Conservation (phyloP, 30 jellyfish, hydroid and myxozoan species). For the Hydractinia echinata region DNA sequence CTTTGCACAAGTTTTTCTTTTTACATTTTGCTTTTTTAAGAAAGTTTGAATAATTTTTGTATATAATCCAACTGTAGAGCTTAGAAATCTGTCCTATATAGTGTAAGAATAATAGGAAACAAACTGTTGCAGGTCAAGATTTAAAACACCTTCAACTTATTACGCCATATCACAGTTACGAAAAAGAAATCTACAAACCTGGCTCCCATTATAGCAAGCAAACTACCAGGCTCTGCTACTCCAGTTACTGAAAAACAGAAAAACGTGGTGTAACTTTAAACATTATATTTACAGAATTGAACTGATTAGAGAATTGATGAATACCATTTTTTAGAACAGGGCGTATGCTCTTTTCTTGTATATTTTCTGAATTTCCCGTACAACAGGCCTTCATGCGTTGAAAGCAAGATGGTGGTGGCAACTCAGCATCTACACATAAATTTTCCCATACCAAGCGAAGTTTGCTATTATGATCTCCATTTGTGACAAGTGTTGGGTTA, state of each 20-base stretch:
- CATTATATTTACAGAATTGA: too few species aligned
- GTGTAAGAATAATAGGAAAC: too few species aligned
- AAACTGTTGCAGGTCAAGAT: too few species aligned
- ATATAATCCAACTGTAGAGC: too few species aligned
- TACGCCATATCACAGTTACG: not conserved
- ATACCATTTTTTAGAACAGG: not conserved
- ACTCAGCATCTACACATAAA: constrained; percentile 26
- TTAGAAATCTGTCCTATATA: too few species aligned
- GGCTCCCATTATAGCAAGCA: constrained; percentile 95
- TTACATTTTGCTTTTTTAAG: too few species aligned
- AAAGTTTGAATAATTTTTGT: too few species aligned
- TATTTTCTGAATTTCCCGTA: not conserved
- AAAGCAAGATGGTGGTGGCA: constrained; percentile 28
- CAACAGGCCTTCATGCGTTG: constrained; percentile 7
- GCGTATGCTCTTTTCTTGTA: not conserved
- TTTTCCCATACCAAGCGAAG: constrained; percentile 21
- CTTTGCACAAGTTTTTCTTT: too few species aligned
- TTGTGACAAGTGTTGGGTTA: constrained; percentile 11
- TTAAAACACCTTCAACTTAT: too few species aligned
- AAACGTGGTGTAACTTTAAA: too few species aligned
- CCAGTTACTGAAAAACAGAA: constrained; percentile 63
- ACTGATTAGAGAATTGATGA: too few species aligned
- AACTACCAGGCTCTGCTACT: constrained; percentile 68
- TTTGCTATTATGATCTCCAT: not conserved
- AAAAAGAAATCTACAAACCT: constrained; percentile 38